Evolutionary conservation across 1,140 invertebrate species (phyloP), one percentile per base, ranked within the genome.

Genomic region (Apis laboriosa): DNA sequence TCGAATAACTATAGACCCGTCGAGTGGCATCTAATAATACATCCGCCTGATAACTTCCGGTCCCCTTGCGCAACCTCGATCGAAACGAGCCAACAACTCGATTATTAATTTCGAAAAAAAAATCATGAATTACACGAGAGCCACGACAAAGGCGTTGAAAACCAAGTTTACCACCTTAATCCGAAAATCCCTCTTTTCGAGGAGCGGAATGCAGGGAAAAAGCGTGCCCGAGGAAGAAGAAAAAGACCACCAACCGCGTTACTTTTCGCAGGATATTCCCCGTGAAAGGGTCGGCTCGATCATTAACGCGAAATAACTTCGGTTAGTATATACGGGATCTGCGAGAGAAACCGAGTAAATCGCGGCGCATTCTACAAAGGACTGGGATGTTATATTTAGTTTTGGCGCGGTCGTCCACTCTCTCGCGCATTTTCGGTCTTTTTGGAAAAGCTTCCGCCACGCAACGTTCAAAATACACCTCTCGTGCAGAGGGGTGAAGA

Each of bases 341-440:
- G 66, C 72, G 64, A 64, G 84, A 74, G 34, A 34, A 21, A 24
- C 34, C 84, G 81, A 71, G 87, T 84, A 89, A 89, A 88, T 90
- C 84, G 80, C 82, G 58, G 79, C 74, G 84, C 79, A 91, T 89
- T 90, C 89, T 88, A 86, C 90, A 88, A 91, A 90, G 83, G 85
- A 89, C 86, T 74, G 89, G 43, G 21, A 67, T 71, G 84, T 92
- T 93, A 93, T 91, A 92, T 93, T 92, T 93, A 93, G 92, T 92
- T 91, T 92, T 92, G 92, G 91, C 90, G 90, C 86, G 85, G 88
- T 90, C 87, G 88, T 90, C 77, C 84, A 83, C 84, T 88, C 83
- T 83, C 83, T 83, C 84, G 86, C 82, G 78, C 84, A 89, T 92
- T 92, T 92, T 90, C 85, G 70, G 88, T 92, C 91, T 92, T 93